These are phyloP conservation scores for Oreamnos americanus DNA, from an alignment of 2,113 vertebrate species.

Conservation along the genomic window DNA sequence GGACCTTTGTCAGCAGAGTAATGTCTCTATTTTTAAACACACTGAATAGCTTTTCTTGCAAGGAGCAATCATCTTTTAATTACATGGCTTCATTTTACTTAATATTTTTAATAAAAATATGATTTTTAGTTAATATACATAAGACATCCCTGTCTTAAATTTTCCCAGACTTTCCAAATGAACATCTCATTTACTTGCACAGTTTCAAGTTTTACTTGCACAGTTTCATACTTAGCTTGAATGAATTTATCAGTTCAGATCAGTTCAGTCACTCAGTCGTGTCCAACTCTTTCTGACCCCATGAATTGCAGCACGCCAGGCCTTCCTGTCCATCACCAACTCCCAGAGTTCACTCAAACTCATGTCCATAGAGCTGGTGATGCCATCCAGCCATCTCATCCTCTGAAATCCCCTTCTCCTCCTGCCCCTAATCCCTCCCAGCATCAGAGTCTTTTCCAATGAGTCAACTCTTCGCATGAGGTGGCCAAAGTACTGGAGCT, in stretches of 20 bases:
- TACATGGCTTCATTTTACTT: neutral
- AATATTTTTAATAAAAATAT: neutral
- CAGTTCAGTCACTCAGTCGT: too few species aligned
- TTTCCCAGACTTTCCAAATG: neutral
- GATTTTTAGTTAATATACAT: neutral
- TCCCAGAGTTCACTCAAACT: too few species aligned
- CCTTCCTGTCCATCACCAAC: too few species aligned
- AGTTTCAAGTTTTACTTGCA: neutral
- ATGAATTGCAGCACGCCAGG: too few species aligned
- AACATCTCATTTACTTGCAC: neutral
- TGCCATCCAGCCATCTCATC: too few species aligned
- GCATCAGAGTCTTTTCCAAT: too few species aligned
- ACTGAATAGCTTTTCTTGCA: neutral
- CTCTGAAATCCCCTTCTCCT: too few species aligned
- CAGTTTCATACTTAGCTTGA: neutral
- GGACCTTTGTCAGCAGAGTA: neutral
- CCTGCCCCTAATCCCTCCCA: too few species aligned
- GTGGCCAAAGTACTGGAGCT: too few species aligned
- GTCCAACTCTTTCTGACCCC: too few species aligned
- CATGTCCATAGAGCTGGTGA: accelerated
- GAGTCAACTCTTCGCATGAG: too few species aligned
- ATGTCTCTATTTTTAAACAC: neutral
- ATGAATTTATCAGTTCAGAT: neutral
- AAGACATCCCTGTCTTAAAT: neutral
- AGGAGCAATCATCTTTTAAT: neutral